Conservation (phyloP, 2,888 invertebrate species). For the Agrotis clavis region DNA sequence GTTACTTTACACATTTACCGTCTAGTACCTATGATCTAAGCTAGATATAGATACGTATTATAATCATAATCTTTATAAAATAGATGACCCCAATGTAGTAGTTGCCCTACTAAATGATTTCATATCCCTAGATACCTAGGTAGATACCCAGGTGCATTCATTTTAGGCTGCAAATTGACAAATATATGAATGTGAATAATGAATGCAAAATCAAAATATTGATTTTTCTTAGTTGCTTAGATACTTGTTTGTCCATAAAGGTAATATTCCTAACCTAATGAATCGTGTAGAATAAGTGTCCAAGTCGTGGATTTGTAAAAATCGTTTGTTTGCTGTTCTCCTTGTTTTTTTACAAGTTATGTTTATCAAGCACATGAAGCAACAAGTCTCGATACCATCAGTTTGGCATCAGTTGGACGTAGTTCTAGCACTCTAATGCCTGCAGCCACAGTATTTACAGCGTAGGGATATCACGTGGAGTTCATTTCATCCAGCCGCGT, state of each 20-base stretch:
- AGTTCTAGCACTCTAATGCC: conserved; percentile 58
- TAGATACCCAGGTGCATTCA: conserved; percentile 48
- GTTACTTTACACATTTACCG: conserved; percentile 56
- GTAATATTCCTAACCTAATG: conserved; percentile 34
- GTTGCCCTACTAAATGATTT: conserved; percentile 63
- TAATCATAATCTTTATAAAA: conserved; percentile 51
- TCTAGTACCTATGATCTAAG: conserved; percentile 63
- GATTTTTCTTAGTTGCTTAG: conserved; percentile 7
- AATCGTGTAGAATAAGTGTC: conserved; percentile 19
- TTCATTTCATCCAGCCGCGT: conserved; percentile 16
- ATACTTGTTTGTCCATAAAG: conserved; percentile 11
- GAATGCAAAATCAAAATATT: conserved; percentile 45
- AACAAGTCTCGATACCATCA: conserved; percentile 51
- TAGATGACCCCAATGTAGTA: conserved; percentile 47
- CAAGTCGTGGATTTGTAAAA: conserved; percentile 33
- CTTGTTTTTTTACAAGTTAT: conserved; percentile 15
- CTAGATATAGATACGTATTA: conserved; percentile 64
- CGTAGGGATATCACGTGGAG: conserved; percentile 35
- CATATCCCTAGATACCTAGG: conserved; percentile 52
- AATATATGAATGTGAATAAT: conserved; percentile 63
- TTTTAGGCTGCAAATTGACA: conserved; percentile 72
- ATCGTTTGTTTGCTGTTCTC: background rate
- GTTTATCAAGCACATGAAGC: conserved; percentile 33
- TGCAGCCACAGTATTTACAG: conserved; percentile 61
- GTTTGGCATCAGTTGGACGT: conserved; percentile 35